Base-by-base conservation (phyloP, 2,797 vertebrate species). In the Melopsittacus undulatus region DNA sequence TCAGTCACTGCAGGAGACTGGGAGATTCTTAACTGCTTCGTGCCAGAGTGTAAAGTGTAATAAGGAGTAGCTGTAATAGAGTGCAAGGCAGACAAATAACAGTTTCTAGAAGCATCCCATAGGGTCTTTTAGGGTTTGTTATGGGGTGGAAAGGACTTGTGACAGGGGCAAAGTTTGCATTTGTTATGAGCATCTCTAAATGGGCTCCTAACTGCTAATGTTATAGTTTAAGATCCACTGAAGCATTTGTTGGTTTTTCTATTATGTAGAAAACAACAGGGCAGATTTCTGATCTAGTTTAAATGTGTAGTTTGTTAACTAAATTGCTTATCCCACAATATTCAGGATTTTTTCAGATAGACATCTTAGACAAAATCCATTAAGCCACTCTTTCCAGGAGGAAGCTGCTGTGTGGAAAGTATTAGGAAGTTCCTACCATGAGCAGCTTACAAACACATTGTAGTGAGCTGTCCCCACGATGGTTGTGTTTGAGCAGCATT, bases 341-440 rank as follows among this genome's bases (percentile, higher is more conserved):
- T 54, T 68, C 49, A 66, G 80, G 54, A 51, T 73, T 91, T 89
- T 94, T 90, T 56, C 62, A 88, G 73, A 54, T 68, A 75, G 90
- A 54, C 49, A 46, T 81, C 79, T 52, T 49, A 1, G 22, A 23
- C 49, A 67, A 90, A 87, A 32, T 64, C 49, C 54, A 68, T 81
- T 86, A 78, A 90, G 30, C 34, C 38, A 5, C 46, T 59, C 3
- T 56, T 93, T 38, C 57, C 52, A 70, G 26, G 51, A 87, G 79
- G 68, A 87, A 85, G 40, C 78, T 95, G 75, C 89, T 67, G 36
- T 10, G 17, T 77, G 64, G 87, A 70, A 95, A 91, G 77, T 72
- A 20, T 59, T 72, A 22, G 92, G 89, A 94, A 94, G n/a, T 75
- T 94, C 85, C 54, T 22, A 5, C 62, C 2, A 7, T n/a, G 69